phyloP scores from a whole-genome alignment of 2,113 vertebrate genomes.

The Lipophrys pholis region DNA sequence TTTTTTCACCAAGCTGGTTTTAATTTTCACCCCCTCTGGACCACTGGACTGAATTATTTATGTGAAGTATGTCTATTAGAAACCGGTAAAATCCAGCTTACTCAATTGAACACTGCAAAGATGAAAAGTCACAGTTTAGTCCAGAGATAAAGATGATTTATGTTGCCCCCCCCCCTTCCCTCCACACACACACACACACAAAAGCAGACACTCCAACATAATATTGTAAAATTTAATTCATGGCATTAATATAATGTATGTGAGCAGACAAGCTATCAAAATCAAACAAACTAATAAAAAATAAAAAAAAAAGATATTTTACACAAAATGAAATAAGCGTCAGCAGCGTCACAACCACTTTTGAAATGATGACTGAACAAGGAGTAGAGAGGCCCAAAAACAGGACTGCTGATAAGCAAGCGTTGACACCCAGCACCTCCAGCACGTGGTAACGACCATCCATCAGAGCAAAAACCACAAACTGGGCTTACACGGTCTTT shows the following conservation, averaged over 20 bases:
- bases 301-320: conserved; percentile 77
- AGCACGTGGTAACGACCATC: conserved; percentile 28
- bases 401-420: conserved; percentile 70
- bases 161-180: neutral
- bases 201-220: conserved; percentile 30
- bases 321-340: conserved; percentile 78
- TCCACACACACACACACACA: neutral
- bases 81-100: too few species aligned
- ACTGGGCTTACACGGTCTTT: conserved; percentile 39
- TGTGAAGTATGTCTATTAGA: too few species aligned
- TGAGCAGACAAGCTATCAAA: conserved; percentile 83
- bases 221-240: conserved; percentile 85
- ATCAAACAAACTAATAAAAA: conserved; percentile 57
- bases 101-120: too few species aligned
- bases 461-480: conserved; percentile 23
- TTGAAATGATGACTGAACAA: conserved; percentile 74
- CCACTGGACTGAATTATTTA: too few species aligned
- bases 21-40: too few species aligned
- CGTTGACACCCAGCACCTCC: conserved; percentile 38
- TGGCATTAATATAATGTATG: conserved; percentile 84
- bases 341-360: conserved; percentile 72
- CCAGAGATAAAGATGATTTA: neutral
- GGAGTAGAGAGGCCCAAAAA: conserved; percentile 63
- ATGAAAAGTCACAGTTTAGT: neutral
- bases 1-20: too few species aligned